Evolutionary conservation across 2,113 vertebrate genomes (phyloP).

Genomic region (Charadrius vociferus): DNA sequence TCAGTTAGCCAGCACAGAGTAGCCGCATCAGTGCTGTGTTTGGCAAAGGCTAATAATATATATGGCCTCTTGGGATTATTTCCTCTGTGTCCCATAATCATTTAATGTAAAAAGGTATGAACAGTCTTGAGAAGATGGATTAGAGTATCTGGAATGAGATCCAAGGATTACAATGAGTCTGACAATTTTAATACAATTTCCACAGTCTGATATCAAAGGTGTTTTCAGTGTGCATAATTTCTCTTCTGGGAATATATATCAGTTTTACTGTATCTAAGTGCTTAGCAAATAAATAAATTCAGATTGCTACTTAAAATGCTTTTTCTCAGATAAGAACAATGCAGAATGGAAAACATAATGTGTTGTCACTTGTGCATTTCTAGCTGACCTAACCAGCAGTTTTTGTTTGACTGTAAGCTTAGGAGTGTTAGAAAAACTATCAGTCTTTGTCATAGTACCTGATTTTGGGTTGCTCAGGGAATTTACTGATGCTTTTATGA

Average conservation of each 20-base stretch:
- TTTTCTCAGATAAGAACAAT: background rate
- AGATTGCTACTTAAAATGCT: background rate
- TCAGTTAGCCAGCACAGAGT: background rate
- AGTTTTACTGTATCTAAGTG: background rate
- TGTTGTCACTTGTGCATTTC: too few relatives aligned
- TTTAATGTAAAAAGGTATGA: background rate
- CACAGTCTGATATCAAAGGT: background rate
- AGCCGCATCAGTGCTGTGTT: background rate
- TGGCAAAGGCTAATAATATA: background rate
- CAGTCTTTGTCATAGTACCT: background rate
- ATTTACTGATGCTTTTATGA: background rate
- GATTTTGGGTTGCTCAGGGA: background rate
- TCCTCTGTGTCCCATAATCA: background rate
- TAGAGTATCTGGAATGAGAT: background rate
- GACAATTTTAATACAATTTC: background rate
- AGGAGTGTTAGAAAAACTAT: background rate
- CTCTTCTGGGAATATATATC: background rate
- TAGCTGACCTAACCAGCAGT: background rate
- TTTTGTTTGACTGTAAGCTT: background rate
- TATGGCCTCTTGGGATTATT: background rate
- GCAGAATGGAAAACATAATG: background rate
- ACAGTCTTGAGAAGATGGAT: background rate
- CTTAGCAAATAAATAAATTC: background rate
- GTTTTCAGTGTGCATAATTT: background rate
- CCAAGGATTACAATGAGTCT: background rate